Evolutionary conservation across 2,888 invertebrate genomes (phyloP).

Genomic region (Sicus ferrugineus): DNA sequence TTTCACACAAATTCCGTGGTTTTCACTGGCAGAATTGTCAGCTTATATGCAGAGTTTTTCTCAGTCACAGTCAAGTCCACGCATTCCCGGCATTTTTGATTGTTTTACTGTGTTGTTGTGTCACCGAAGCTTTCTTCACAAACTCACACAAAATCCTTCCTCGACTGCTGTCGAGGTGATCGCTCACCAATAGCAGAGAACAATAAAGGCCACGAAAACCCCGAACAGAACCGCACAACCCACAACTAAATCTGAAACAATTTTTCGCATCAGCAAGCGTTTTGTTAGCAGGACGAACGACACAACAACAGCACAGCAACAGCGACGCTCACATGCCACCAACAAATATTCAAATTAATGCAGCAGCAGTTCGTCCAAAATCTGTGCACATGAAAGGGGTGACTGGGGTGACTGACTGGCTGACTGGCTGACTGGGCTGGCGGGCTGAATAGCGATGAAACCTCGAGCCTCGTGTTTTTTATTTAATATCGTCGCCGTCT

Average conservation of each 20-base stretch:
- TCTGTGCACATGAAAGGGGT: conserved; percentile 21
- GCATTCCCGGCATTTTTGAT: too few species aligned
- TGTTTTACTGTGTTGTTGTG: background rate
- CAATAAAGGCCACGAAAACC: conserved; percentile 19
- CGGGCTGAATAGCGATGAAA: background rate
- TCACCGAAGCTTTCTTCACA: conserved; percentile 25
- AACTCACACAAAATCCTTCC: conserved; percentile 24
- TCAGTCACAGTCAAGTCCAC: too few species aligned
- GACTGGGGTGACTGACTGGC: background rate
- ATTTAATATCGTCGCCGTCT: background rate
- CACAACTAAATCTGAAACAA: conserved; percentile 43
- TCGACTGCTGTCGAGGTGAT: conserved; percentile 24
- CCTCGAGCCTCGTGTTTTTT: background rate
- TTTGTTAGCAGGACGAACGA: conserved; percentile 37
- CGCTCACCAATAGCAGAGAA: background rate
- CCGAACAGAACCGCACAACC: conserved; percentile 27
- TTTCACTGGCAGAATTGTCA: background rate
- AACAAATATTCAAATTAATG: conserved; percentile 46
- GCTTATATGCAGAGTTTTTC: background rate
- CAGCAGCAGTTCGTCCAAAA: conserved; percentile 10
- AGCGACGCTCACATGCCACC: conserved; percentile 25
- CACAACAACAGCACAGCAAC: conserved; percentile 23
- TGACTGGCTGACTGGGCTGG: background rate
- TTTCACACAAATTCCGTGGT: background rate
- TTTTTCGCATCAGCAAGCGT: conserved; percentile 46